phyloP scores from a whole-genome alignment of 53 echinoderm and acorn worm species.

The Holothuria scabra region DNA sequence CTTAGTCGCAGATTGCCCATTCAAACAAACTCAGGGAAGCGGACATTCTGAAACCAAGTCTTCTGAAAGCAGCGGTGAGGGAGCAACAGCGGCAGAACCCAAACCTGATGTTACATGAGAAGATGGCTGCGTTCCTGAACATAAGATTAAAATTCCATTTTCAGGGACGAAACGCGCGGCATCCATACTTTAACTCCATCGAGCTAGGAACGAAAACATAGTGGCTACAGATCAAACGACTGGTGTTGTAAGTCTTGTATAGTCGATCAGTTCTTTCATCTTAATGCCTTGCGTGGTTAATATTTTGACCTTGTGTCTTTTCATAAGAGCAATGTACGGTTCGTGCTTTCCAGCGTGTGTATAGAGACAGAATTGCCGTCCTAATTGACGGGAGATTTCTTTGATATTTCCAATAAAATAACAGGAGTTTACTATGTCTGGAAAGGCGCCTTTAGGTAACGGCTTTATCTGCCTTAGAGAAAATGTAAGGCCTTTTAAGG shows the following conservation, averaged over 20 bases:
- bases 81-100: conserved; percentile 20
- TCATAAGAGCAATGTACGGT: conserved; percentile 44
- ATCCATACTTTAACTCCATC: conserved; percentile 44
- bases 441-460: no score
- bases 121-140: conserved; percentile 44
- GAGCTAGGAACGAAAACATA: conserved; percentile 39
- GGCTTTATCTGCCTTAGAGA: no score
- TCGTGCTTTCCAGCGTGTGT: conserved; percentile 15
- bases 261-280: conserved; percentile 51
- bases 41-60: conserved; percentile 46
- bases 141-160: conserved; percentile 24
- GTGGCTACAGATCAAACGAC: conserved; percentile 46
- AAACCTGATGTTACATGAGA: conserved; percentile 47
- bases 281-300: conserved; percentile 47
- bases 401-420: no score
- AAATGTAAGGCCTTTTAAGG: no score
- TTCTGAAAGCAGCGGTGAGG: conserved; percentile 38
- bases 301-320: conserved; percentile 47
- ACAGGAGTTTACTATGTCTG: no score
- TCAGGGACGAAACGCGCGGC: conserved; percentile 42
- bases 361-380: no score
- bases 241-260: conserved; percentile 34
- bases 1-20: conserved; percentile 93
- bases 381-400: no score
- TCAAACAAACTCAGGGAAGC: conserved; percentile 87